Evolutionary conservation across 2,113 vertebrate genomes (phyloP).

Genomic region (Coracopsis vasa): DNA sequence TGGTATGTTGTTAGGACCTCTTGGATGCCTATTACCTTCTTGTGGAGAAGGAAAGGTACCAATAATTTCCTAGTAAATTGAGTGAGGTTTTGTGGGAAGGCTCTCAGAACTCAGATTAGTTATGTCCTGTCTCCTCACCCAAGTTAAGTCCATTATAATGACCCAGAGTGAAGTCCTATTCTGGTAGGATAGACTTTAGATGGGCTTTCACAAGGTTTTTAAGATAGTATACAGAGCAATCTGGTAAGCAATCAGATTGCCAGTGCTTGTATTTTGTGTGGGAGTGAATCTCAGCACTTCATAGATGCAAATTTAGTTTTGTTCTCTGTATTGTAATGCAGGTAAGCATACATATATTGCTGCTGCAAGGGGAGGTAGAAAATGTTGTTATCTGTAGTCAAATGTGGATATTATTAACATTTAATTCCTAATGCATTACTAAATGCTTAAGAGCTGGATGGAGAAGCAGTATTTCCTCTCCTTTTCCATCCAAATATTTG

Average conservation of each 20-base stretch:
- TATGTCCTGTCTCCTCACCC: background rate
- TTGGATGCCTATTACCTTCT: background rate
- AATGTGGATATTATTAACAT: background rate
- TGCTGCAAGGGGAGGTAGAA: background rate
- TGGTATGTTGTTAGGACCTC: background rate
- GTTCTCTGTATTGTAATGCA: background rate
- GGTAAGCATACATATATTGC: background rate
- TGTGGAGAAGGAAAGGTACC: background rate
- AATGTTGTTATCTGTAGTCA: background rate
- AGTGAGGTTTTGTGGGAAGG: background rate
- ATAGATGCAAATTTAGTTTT: background rate
- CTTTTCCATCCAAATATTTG: background rate
- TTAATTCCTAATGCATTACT: background rate
- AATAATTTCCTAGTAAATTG: background rate
- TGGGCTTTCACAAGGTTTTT: background rate
- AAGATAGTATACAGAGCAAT: background rate
- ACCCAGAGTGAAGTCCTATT: background rate
- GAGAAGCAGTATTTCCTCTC: background rate
- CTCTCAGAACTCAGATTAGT: background rate
- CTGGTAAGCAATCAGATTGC: background rate
- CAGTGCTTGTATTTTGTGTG: background rate
- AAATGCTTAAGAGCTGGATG: background rate
- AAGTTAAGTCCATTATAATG: background rate
- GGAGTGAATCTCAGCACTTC: background rate
- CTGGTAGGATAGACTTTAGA: background rate